Evolutionary conservation across 2,797 vertebrate species (phyloP).

Genomic region (Acrossocheilus fasciatus): DNA sequence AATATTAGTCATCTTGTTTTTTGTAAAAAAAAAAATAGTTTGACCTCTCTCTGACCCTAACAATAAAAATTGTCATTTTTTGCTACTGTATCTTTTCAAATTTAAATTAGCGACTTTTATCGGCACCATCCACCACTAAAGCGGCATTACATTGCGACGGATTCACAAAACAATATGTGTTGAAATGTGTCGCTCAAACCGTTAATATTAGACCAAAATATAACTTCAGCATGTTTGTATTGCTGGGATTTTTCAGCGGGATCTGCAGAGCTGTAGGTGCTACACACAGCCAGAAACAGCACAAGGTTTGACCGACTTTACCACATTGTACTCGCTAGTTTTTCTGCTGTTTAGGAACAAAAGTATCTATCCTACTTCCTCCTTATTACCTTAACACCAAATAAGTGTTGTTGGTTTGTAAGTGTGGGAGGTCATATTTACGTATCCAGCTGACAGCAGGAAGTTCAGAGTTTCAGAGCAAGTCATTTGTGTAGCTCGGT

Average conservation of each 20-base stretch:
- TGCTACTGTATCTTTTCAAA: not conserved
- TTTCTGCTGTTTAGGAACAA: not conserved
- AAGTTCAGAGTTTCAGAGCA: slow-evolving; percentile 17
- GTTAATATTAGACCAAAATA: not conserved
- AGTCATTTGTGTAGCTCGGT: not conserved
- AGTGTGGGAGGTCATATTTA: not conserved
- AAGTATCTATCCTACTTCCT: not conserved
- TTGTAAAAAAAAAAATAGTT: not conserved
- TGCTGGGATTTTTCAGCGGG: not conserved
- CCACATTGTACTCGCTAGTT: not conserved
- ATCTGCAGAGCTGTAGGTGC: not conserved
- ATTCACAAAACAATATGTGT: not conserved
- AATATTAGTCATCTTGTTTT: not conserved
- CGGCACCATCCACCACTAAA: not conserved
- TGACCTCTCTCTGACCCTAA: not conserved
- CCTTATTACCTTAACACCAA: not conserved
- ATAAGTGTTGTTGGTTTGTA: not conserved
- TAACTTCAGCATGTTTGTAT: not conserved
- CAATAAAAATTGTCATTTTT: not conserved
- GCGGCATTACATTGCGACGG: not conserved
- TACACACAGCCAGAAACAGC: not conserved
- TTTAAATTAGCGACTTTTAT: not conserved
- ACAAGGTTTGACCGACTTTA: not conserved
- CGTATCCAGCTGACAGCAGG: not conserved
- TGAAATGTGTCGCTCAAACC: not conserved